Base-by-base conservation (phyloP, 37 sponge, comb jelly and placozoan species). In the Spongia lamella region DNA sequence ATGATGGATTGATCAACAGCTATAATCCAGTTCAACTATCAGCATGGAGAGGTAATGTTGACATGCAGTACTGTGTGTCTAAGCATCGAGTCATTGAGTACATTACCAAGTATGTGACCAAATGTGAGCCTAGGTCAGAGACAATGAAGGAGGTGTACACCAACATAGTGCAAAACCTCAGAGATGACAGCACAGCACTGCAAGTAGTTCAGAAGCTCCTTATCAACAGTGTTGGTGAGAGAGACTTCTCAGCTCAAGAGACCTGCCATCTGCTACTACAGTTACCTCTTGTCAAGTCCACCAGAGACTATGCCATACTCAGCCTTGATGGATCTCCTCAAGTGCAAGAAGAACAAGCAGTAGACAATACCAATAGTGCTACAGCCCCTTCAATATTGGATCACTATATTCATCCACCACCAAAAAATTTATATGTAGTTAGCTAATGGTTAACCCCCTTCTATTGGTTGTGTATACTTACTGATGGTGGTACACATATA, bases 31-130 rank as follows among this genome's bases (percentile, higher is more conserved):
- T n/a, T n/a, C 83, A 83, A 53, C 68, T 83, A 21, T 67, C 70
- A 20, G 59, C 61, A 16, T 83, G 83, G 83, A 66, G 83, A 7
- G 83, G 76, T n/a, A 83, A 75, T 83, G 83, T 83, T 16, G 83
- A 75, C 65, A 72, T 83, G 76, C 83, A 83, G 38, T 83, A 83
- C 61, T 66, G 68, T 68, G 53, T 83, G 6, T 82, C 83, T 6
- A 22, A 69, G 7, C 49, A 39, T 13, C 55, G 27, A 49, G 75
- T 83, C 33, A 38, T 73, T 17, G 19, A 75, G 58, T 83, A 83
- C 53, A 31, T 43, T 19, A 55, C 76, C 0, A 83, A 75, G 40
- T 75, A 83, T 75, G 76, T 37, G 61, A 75, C 69, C 34, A 66
- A 75, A 38, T 27, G 52, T 67, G 76, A 74, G 49, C 56, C 76